Evolutionary conservation across 1,140 invertebrate species (phyloP).

Genomic region (Dendroctonus ponderosae): DNA sequence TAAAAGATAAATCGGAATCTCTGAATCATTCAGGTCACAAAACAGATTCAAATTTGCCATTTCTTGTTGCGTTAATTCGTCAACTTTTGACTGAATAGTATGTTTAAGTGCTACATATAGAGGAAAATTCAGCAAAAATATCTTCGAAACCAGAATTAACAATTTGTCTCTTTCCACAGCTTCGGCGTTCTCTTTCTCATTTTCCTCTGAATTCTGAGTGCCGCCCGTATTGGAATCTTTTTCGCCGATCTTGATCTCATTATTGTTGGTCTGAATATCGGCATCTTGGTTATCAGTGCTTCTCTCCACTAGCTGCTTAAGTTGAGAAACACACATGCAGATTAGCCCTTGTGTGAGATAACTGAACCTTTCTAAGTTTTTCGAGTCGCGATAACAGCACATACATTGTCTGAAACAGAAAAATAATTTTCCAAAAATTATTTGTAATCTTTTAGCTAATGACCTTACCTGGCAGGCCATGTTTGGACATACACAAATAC

Average conservation of each 20-base stretch:
- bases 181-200: slow-evolving; percentile 41
- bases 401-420: slow-evolving; percentile 75
- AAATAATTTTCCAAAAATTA: background rate
- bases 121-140: slow-evolving; percentile 86
- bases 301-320: slow-evolving; percentile 66
- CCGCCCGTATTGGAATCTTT: background rate
- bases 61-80: slow-evolving; percentile 76
- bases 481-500: slow-evolving; percentile 49
- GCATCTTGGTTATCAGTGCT: slow-evolving; percentile 27
- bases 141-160: slow-evolving; percentile 75
- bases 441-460: background rate
- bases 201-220: slow-evolving; percentile 30
- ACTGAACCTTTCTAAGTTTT: slow-evolving; percentile 88
- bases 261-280: background rate
- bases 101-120: slow-evolving; percentile 91
- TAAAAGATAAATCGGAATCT: slow-evolving; percentile 85
- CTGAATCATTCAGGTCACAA: slow-evolving; percentile 89
- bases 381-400: slow-evolving; percentile 86
- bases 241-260: slow-evolving; percentile 1
- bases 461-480: slow-evolving; percentile 47
- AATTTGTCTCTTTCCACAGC: slow-evolving; percentile 72
- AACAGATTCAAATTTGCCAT: slow-evolving; percentile 74
- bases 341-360: slow-evolving; percentile 81
- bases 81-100: slow-evolving; percentile 68
- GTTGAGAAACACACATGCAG: slow-evolving; percentile 67